phyloP scores from a whole-genome alignment of 2,888 invertebrate genomes.

The Synergus itoensis region DNA sequence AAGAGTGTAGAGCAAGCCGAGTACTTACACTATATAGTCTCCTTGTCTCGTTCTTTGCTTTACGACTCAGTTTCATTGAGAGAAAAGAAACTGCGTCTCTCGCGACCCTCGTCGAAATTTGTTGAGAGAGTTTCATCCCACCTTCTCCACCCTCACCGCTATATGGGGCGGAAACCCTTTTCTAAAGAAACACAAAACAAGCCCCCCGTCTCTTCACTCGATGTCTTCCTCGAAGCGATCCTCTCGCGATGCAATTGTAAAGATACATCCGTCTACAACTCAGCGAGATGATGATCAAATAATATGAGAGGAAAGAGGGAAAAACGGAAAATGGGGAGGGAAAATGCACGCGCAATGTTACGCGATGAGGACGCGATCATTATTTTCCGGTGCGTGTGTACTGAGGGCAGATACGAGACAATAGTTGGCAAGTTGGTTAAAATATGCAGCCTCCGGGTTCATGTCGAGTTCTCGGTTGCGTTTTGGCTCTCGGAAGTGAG shows the following conservation, averaged over 20 bases:
- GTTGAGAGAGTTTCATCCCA: slow-evolving; percentile 54
- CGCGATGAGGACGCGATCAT: slow-evolving; percentile 31
- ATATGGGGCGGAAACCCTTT: slow-evolving; percentile 21
- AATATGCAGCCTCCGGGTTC: slow-evolving; percentile 40
- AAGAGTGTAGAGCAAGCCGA: slow-evolving; percentile 5
- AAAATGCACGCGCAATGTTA: slow-evolving; percentile 13
- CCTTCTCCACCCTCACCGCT: slow-evolving; percentile 43
- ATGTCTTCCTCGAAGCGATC: slow-evolving; percentile 33
- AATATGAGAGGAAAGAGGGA: slow-evolving; percentile 40
- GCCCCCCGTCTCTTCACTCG: slow-evolving; percentile 14
- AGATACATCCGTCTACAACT: slow-evolving; percentile 42
- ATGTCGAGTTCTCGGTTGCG: slow-evolving; percentile 18
- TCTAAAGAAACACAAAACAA: slow-evolving; percentile 41
- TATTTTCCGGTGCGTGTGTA: slow-evolving; percentile 41
- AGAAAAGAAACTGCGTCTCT: slow-evolving; percentile 55
- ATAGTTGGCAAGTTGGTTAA: slow-evolving; percentile 41
- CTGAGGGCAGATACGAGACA: slow-evolving; percentile 9
- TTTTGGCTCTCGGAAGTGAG: slow-evolving; percentile 21
- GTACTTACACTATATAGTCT: neutral
- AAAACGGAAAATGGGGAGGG: neutral
- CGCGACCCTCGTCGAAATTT: slow-evolving; percentile 56
- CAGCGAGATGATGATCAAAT: slow-evolving; percentile 47
- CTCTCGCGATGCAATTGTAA: slow-evolving; percentile 22
- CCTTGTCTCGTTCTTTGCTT: slow-evolving; percentile 46
- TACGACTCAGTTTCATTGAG: slow-evolving; percentile 53